Percentiles rank a stretch among this genome's conserved stretches.
phyloP scores from a whole-genome alignment of 2,113 vertebrate genomes.

The Stegostoma tigrinum region DNA sequence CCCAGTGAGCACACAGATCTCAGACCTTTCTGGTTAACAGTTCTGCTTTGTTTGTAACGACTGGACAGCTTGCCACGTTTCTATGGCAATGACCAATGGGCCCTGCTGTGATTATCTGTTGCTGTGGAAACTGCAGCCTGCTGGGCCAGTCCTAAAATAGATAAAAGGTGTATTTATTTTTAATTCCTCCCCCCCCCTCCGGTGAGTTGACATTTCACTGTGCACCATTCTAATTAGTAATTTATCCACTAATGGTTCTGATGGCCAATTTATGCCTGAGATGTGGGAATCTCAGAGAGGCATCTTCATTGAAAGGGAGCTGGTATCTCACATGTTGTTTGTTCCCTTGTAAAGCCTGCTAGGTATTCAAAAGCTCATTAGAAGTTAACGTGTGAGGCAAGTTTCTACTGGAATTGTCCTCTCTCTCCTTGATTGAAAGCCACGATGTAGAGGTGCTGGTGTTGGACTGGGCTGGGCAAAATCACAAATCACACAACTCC shows the following conservation, averaged over 20 bases:
- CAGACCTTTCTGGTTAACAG: neutral
- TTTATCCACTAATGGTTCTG: neutral
- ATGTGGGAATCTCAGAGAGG: neutral
- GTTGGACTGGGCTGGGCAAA: too few relatives aligned
- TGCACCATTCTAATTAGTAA: neutral
- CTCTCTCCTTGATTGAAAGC: neutral
- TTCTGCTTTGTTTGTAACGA: conserved; percentile 6
- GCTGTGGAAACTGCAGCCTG: conserved; percentile 16
- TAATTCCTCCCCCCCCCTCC: neutral
- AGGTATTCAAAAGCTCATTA: neutral
- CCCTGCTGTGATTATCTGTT: conserved; percentile 19
- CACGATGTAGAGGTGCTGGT: too few relatives aligned
- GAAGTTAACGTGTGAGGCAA: neutral
- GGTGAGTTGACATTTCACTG: neutral
- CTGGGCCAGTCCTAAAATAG: neutral
- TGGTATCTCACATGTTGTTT: neutral
- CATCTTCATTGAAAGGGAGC: neutral
- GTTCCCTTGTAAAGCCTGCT: neutral
- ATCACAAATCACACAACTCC: too few relatives aligned
- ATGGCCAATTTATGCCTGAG: neutral
- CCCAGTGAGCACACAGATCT: neutral
- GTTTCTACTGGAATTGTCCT: neutral
- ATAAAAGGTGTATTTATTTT: conserved; percentile 28
- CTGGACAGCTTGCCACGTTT: conserved; percentile 24
- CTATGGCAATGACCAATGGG: conserved; percentile 9